Base-by-base conservation (phyloP, 1,140 invertebrate genomes). In the Neodiprion virginianus region DNA sequence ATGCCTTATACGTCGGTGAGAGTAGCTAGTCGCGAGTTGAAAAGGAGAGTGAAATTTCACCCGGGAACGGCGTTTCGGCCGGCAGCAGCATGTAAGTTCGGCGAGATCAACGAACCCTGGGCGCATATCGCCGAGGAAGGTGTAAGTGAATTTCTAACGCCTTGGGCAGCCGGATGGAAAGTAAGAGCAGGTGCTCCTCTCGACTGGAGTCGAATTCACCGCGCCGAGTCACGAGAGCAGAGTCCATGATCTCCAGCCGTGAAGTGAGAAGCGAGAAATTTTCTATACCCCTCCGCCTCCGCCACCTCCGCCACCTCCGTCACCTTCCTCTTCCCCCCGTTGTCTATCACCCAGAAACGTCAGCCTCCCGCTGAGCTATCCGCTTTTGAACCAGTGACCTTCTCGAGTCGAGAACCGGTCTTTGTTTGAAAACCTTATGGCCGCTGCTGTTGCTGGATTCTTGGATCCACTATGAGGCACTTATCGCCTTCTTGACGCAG, bases 341-440 rank as follows among this genome's bases (percentile, higher is more conserved):
- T 61, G 53, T 61, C 53, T 61, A 61, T 61, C 53, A 61, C 11
- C n/a, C 11, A 61, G n/a, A 61, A 61, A 61, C 53, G 53, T 47
- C 23, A 69, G 67, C 11, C 17, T 69, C 14, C 23, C 10, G 67
- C 40, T 12, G 75, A 76, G 77, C 53, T 8, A 61, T 61, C 53
- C 81, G 80, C 82, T 79, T 78, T 84, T 87, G 86, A 85, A 87
- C 86, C 81, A 88, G 83, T 87, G 84, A 88, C 86, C 86, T 88
- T 88, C 86, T 61, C 53, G 87, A 87, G 86, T 79, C 77, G n/a
- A 17, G 78, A 88, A 88, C 86, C 86, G 87, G 87, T 88, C 84
- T 83, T 78, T 80, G 79, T 85, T 83, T 82, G 72, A 77, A 80
- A 79, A 65, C 12, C 17, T 17, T 17, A 65, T 65, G 17, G 61